A percentile compares a stretch with the other conserved stretches of the same genome.
phyloP scores from a whole-genome alignment of 2,113 vertebrate genomes.

The Erythrocercus mccallii region DNA sequence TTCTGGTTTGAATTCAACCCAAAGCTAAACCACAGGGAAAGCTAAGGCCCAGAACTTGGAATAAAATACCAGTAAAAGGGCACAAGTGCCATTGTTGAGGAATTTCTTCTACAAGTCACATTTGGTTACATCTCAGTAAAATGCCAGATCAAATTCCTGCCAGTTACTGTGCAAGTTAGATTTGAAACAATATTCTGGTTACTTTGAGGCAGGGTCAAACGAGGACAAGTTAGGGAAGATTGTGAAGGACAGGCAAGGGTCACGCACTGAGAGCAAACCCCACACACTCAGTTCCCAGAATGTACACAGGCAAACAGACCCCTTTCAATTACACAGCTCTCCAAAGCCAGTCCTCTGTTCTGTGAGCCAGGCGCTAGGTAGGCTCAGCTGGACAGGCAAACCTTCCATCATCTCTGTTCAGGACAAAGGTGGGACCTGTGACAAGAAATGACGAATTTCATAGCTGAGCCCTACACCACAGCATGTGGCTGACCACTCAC shows the following conservation, averaged over 20 bases:
- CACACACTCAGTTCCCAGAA: background rate
- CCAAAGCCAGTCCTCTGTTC: background rate
- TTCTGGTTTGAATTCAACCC: conserved; percentile 10
- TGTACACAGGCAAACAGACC: background rate
- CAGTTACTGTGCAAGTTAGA: background rate
- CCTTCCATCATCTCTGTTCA: background rate
- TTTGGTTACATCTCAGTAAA: conserved; percentile 17
- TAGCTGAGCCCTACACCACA: background rate
- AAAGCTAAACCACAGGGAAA: background rate
- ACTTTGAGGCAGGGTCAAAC: background rate
- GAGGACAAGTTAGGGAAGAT: background rate
- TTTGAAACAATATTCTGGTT: background rate
- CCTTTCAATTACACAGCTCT: background rate
- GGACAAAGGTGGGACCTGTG: background rate
- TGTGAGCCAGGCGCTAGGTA: background rate
- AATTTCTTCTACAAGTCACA: background rate
- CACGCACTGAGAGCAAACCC: background rate
- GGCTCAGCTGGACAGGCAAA: background rate
- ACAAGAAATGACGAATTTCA: background rate
- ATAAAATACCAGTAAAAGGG: background rate
- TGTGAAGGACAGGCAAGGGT: background rate
- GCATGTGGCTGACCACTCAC: background rate
- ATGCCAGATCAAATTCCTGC: background rate
- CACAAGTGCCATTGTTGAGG: background rate
- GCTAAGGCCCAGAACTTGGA: background rate